Evolutionary conservation across 2,113 vertebrate genomes (phyloP).

Genomic region (Ptilorrhoa leucosticta): DNA sequence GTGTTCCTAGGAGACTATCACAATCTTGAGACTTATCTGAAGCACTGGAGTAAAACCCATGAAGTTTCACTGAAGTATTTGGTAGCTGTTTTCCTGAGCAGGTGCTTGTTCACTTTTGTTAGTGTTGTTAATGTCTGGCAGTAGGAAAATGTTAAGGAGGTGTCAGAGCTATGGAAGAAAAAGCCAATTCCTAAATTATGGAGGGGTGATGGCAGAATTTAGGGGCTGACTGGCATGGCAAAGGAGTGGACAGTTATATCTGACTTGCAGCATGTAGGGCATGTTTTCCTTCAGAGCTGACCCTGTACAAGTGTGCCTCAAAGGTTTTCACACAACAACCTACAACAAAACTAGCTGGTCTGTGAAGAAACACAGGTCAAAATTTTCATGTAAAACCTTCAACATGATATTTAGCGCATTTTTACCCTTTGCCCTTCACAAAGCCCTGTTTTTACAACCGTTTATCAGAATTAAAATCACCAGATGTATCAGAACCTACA

Average conservation of each 20-base stretch:
- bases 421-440: not conserved
- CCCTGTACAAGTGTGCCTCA: not conserved
- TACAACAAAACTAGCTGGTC: not conserved
- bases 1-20: not conserved
- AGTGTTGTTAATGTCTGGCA: not conserved
- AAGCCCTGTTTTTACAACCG: not conserved
- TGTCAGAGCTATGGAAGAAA: not conserved
- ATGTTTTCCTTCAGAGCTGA: not conserved
- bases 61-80: not conserved
- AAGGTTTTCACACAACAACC: not conserved
- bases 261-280: not conserved
- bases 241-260: not conserved
- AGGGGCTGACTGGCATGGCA: not conserved
- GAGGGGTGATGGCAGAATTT: not conserved
- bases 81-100: not conserved
- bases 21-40: not conserved
- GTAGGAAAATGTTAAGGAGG: not conserved
- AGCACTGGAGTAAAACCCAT: not conserved
- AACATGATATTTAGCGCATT: not conserved
- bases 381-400: not conserved
- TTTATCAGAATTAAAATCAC: not conserved
- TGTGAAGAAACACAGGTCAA: not conserved
- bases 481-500: not conserved
- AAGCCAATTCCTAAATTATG: not conserved
- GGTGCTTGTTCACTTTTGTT: not conserved